Conservation (phyloP, 2,888 invertebrate genomes). For the Apeira syringaria region DNA sequence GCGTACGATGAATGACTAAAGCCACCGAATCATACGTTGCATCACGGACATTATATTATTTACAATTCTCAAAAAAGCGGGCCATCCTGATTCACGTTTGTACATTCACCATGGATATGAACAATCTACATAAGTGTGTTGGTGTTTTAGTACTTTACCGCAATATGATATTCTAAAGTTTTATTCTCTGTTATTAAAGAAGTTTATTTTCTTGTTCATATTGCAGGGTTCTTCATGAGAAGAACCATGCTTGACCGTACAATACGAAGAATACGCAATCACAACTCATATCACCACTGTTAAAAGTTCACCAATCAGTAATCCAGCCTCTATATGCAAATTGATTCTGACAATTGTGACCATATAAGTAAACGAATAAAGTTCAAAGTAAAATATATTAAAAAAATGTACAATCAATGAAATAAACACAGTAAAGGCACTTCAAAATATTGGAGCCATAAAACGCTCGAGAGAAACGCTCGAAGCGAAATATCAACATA, state of each 20-base stretch:
- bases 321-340: constrained; percentile 26
- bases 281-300: constrained; percentile 42
- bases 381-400: constrained; percentile 15
- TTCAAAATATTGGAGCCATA: constrained; percentile 32
- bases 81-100: constrained; percentile 49
- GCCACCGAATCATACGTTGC: constrained; percentile 30
- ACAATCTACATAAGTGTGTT: constrained; percentile 9
- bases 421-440: constrained; percentile 44
- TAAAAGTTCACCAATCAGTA: constrained; percentile 37
- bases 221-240: constrained; percentile 3
- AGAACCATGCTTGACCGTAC: constrained; percentile 29
- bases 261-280: constrained; percentile 46
- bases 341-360: constrained; percentile 27
- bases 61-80: constrained; percentile 38
- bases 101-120: constrained; percentile 30
- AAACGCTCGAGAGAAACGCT: constrained; percentile 30
- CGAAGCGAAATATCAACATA: constrained; percentile 31
- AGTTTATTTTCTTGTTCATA: neutral
- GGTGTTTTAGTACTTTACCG: constrained; percentile 15
- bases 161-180: neutral
- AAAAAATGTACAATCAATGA: constrained; percentile 16
- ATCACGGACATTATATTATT: constrained; percentile 37
- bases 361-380: constrained; percentile 27
- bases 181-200: too few species aligned
- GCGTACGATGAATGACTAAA: constrained; percentile 29